Percentiles rank a stretch among this genome's conserved stretches.
phyloP scores from a whole-genome alignment of 1,140 invertebrate genomes.

The Pinna nobilis region DNA sequence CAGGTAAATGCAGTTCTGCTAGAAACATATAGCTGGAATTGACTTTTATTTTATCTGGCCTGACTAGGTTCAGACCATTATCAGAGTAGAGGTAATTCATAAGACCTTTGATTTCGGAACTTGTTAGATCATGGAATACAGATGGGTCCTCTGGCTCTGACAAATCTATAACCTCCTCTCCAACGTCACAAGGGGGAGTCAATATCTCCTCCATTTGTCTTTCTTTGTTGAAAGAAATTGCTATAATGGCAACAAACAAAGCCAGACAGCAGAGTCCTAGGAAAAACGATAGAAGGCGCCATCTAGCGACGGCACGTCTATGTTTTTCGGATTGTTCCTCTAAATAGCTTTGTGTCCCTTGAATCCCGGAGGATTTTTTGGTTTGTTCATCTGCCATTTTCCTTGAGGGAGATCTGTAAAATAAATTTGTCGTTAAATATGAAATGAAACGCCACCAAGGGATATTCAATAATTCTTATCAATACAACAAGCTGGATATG shows the following conservation, averaged over 20 bases:
- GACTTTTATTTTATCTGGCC: slow-evolving; percentile 19
- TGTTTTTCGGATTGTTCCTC: not conserved
- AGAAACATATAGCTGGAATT: slow-evolving; percentile 55
- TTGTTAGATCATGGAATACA: slow-evolving; percentile 51
- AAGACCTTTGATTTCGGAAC: slow-evolving; percentile 37
- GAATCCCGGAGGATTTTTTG: no score
- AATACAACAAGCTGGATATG: no score
- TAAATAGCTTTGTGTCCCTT: no score
- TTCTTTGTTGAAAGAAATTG: no score
- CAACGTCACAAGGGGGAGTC: no score
- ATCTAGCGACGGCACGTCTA: not conserved
- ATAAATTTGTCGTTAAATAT: no score
- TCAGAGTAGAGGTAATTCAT: slow-evolving; percentile 39
- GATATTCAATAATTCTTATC: no score
- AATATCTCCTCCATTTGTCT: no score
- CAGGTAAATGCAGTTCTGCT: slow-evolving; percentile 52
- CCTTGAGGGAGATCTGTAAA: not conserved
- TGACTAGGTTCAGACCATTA: slow-evolving; percentile 44
- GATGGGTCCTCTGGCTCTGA: slow-evolving; percentile 22
- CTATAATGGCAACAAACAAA: no score
- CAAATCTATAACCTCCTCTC: slow-evolving; percentile 17
- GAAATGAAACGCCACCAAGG: no score
- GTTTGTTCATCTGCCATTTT: not conserved
- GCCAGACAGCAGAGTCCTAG: no score
- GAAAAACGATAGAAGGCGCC: not conserved